Evolutionary conservation across 2,797 vertebrate genomes (phyloP), one percentile per base, ranked within the genome.

Genomic region (Pipistrellus pygmaeus): DNA sequence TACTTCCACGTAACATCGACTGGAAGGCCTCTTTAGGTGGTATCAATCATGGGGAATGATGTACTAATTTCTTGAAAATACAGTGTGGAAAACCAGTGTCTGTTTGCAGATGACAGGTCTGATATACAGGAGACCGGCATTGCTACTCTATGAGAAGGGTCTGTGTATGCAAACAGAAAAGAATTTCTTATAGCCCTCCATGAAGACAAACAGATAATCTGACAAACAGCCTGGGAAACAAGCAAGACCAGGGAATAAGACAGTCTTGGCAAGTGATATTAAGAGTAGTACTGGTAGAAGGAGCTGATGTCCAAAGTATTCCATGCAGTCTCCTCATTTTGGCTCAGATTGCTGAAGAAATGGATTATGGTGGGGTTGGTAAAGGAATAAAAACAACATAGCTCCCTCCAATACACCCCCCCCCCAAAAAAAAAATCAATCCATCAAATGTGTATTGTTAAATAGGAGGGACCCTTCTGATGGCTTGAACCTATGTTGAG

Each of bases 1-100:
- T 60, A 78, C 13, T 53, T 95, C 96, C 80, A 84, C 86, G 30
- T 55, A 90, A 72, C 0, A 2, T 71, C 25, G 64, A 5, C 48
- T 71, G 35, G 38, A 80, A 83, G 84, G 76, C 3, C 14, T 75
- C 71, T 66, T 21, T 2, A 8, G 53, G 46, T 81, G 3, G 7
- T 66, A 72, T 57, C 94, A 96, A 27, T 46, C 51, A 78, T 80
- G 11, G 35, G 35, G 13, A 41, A 60, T 30, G 17, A 84, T 84
- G 72, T 46, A 93, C 90, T 48, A 71, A 89, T 93, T 96, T 86
- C 80, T 83, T 80, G 64, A 96, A 95, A 84, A 93, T 88, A 69
- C 10, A 88, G 38, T 60, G 30, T 93, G 85, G 60, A 86, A 94
- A 95, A 69, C 78, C 73, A 81, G 5, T 14, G 10, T 71, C 77